Evolutionary conservation across 2,888 invertebrate species (phyloP).

Genomic region (Gasteruption jaculator): DNA sequence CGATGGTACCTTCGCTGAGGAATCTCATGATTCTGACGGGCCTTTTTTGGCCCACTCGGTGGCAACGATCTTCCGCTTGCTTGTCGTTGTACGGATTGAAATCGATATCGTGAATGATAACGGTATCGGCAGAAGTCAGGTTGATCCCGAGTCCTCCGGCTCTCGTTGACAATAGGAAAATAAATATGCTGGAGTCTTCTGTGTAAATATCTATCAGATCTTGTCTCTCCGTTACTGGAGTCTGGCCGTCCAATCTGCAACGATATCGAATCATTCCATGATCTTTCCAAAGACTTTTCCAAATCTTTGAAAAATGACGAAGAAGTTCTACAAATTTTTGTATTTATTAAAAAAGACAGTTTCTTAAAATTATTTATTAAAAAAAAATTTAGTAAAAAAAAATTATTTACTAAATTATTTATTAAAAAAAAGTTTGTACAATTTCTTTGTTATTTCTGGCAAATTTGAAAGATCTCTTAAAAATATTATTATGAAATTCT

Average conservation of each 20-base stretch:
- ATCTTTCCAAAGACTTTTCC: no score
- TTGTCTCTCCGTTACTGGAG: slow-evolving; percentile 82
- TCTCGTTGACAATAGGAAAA: slow-evolving; percentile 86
- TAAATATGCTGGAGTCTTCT: slow-evolving; percentile 71
- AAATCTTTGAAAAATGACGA: no score
- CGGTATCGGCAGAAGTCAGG: slow-evolving; percentile 90
- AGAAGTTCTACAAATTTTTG: neutral
- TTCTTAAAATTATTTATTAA: slow-evolving; percentile 13
- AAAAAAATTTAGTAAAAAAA: slow-evolving; percentile 1
- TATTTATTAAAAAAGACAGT: neutral
- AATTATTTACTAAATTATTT: neutral
- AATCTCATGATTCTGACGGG: slow-evolving; percentile 84
- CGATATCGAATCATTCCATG: neutral
- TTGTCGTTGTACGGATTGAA: slow-evolving; percentile 99
- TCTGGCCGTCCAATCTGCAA: slow-evolving; percentile 79
- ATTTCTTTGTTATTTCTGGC: no score
- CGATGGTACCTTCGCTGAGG: slow-evolving; percentile 81
- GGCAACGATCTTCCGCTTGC: slow-evolving; percentile 89
- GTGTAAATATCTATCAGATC: slow-evolving; percentile 87
- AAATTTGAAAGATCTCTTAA: neutral
- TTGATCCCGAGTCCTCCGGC: slow-evolving; percentile 97
- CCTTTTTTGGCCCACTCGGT: slow-evolving; percentile 62
- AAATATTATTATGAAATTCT: neutral
- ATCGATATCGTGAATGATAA: slow-evolving; percentile 95
- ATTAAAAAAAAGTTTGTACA: no score